These are phyloP conservation scores for Neodiprion pinetum DNA, from an alignment of 1,140 invertebrate species.

Conservation along the genomic window DNA sequence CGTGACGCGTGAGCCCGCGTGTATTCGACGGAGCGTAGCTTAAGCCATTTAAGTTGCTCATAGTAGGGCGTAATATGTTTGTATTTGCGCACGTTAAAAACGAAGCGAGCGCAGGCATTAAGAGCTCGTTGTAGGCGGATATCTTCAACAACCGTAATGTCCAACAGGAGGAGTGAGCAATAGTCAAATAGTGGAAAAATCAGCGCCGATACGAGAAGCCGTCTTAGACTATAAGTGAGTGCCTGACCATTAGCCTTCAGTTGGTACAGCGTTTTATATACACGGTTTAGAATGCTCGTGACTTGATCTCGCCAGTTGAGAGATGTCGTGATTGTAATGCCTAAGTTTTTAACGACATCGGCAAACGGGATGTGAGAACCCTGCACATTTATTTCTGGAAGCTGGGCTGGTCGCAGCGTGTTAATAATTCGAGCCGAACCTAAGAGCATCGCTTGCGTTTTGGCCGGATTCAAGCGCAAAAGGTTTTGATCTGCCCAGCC, in stretches of 20 bases:
- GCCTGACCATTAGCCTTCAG: neutral
- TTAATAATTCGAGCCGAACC: neutral
- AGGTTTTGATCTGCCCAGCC: neutral
- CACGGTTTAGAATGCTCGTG: neutral
- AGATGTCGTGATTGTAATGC: neutral
- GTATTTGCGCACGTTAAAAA: too few relatives aligned
- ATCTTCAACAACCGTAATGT: neutral
- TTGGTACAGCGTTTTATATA: conserved; percentile 6
- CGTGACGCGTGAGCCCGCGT: too few relatives aligned
- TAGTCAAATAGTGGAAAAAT: conserved; percentile 6
- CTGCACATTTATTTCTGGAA: too few relatives aligned
- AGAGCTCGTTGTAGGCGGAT: too few relatives aligned
- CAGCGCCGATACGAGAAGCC: neutral
- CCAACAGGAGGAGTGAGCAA: neutral
- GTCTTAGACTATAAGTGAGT: neutral
- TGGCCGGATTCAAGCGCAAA: neutral
- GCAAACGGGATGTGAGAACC: neutral
- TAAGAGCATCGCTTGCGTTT: neutral
- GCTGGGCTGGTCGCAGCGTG: neutral
- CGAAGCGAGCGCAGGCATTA: too few relatives aligned
- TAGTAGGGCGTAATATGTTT: too few relatives aligned
- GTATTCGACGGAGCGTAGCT: too few relatives aligned
- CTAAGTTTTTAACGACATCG: neutral
- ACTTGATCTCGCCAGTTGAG: neutral
- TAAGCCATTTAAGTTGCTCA: too few relatives aligned